Percentiles rank a stretch among this genome's conserved stretches.
Evolutionary conservation across 2,113 vertebrate species (phyloP).

Genomic region (Platichthys flesus): DNA sequence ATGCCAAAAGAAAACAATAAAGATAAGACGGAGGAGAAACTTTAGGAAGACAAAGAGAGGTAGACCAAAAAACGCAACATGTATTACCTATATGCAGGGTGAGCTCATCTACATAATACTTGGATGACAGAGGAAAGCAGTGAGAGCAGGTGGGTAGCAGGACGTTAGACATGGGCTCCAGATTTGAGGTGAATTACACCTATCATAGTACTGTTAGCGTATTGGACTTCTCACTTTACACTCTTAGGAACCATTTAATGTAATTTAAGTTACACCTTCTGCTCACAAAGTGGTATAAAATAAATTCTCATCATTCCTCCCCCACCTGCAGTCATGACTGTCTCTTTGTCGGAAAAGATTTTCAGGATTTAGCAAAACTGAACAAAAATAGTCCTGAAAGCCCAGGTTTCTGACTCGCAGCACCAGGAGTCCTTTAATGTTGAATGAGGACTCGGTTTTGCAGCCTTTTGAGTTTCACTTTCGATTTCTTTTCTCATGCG

Average conservation of each 20-base stretch:
- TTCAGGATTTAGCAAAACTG: slow-evolving; percentile 16
- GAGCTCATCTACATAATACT: neutral
- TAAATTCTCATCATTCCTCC: neutral
- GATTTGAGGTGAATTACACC: neutral
- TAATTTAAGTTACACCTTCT: neutral
- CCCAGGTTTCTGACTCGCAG: slow-evolving; percentile 8
- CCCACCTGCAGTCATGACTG: neutral
- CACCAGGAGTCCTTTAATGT: slow-evolving; percentile 13
- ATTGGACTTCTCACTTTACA: neutral
- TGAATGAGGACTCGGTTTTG: slow-evolving; percentile 9
- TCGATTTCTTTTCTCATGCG: slow-evolving; percentile 11
- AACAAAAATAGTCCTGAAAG: slow-evolving; percentile 22
- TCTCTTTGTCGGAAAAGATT: slow-evolving; percentile 24
- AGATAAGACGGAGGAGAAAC: neutral
- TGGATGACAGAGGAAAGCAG: neutral
- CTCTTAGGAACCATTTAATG: slow-evolving; percentile 1
- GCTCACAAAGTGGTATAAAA: neutral
- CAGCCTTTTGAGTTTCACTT: slow-evolving; percentile 27
- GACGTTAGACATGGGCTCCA: neutral
- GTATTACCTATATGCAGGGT: neutral
- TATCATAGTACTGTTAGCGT: neutral
- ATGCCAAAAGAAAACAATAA: slow-evolving; percentile 13
- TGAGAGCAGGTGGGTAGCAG: neutral
- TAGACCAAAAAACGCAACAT: neutral
- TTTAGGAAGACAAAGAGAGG: neutral